These are phyloP conservation scores for Eudasyphora cyanicolor DNA, from an alignment of 2,888 invertebrate species.

Conservation along the genomic window DNA sequence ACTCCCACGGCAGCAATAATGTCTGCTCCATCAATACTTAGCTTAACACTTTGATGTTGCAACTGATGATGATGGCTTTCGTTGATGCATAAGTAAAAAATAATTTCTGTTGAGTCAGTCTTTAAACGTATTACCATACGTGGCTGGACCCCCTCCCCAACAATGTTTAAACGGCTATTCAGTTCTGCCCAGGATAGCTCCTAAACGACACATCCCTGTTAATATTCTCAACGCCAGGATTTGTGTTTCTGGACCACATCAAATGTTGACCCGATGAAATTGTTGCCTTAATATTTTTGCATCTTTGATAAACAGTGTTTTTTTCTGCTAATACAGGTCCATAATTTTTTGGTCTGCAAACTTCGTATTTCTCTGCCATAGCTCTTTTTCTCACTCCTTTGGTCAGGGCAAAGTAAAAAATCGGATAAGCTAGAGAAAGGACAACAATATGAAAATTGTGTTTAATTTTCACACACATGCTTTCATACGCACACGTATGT, in stretches of 20 bases:
- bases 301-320: not conserved
- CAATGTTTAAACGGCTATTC: not conserved
- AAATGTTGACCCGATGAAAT: not conserved
- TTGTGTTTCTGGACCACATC: not conserved
- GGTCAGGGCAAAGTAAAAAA: not conserved
- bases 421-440: not conserved
- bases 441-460: not conserved
- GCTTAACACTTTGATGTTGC: no score
- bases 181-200: not conserved
- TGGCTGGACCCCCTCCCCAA: not conserved
- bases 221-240: not conserved
- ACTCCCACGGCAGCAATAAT: no score
- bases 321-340: not conserved
- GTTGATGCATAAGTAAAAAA: not conserved
- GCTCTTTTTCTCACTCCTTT: not conserved
- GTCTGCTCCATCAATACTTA: no score
- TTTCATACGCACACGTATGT: no score
- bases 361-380: not conserved
- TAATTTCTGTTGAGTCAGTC: slow-evolving; percentile 6
- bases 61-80: not conserved
- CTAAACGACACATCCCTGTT: not conserved
- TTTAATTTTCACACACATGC: no score
- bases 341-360: not conserved
- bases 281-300: not conserved
- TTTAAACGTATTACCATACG: not conserved